Evolutionary conservation across 2,888 invertebrate species (phyloP).

Genomic region (Dynastes grantii): DNA sequence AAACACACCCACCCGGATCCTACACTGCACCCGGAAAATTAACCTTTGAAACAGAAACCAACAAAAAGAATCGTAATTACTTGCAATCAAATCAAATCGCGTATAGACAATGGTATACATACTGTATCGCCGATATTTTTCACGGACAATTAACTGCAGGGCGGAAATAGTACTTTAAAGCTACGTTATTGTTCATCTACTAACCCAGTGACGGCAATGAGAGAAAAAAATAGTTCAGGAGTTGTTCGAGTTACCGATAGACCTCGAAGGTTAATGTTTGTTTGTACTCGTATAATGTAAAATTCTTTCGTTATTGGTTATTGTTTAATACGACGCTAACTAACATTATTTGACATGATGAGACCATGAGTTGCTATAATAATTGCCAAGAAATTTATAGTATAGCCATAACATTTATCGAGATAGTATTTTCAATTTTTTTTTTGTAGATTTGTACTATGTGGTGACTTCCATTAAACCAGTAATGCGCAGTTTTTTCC

Average conservation of each 20-base stretch:
- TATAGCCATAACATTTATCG: too few species aligned
- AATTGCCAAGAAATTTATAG: too few species aligned
- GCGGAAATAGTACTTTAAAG: slow-evolving; percentile 37
- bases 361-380: too few species aligned
- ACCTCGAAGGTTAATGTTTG: slow-evolving; percentile 18
- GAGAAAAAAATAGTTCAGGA: slow-evolving; percentile 1
- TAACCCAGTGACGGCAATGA: slow-evolving; percentile 28
- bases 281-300: not conserved
- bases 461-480: too few species aligned
- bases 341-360: too few species aligned
- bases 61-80: slow-evolving; percentile 29
- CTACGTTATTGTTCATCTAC: slow-evolving; percentile 25
- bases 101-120: slow-evolving; percentile 19
- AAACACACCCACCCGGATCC: slow-evolving; percentile 48
- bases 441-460: too few species aligned
- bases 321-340: too few species aligned
- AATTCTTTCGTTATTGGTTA: not conserved
- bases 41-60: slow-evolving; percentile 34
- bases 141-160: slow-evolving; percentile 31
- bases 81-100: slow-evolving; percentile 26
- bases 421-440: too few species aligned
- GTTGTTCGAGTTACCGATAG: not conserved
- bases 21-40: slow-evolving; percentile 44
- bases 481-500: too few species aligned
- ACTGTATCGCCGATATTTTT: slow-evolving; percentile 10